Evolutionary conservation across 1,140 invertebrate genomes (phyloP).

Genomic region (Schlechtendalia chinensis): DNA sequence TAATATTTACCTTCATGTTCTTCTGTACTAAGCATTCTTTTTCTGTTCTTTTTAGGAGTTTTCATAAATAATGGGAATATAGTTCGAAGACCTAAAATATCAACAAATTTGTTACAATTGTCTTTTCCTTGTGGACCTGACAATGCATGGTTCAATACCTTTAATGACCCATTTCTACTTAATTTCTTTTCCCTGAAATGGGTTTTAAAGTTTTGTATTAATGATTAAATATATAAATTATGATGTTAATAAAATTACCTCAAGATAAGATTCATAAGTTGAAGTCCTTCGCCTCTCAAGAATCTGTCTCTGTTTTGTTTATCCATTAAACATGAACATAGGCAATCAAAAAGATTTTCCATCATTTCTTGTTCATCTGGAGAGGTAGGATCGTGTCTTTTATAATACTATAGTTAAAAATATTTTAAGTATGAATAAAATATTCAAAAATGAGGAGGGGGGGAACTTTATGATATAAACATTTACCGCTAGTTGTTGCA

Average conservation of each 20-base stretch:
- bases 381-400: constrained; percentile 86
- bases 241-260: constrained; percentile 59
- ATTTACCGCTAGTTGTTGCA: constrained; percentile 90
- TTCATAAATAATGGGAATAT: constrained; percentile 99
- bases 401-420: constrained; percentile 72
- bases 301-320: constrained; percentile 87
- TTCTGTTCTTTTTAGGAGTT: constrained; percentile 85
- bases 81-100: constrained; percentile 92
- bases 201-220: background rate
- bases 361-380: constrained; percentile 96
- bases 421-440: background rate
- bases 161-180: constrained; percentile 92
- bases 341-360: constrained; percentile 96
- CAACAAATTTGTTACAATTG: constrained; percentile 98
- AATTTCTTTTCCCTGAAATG: constrained; percentile 87
- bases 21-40: constrained; percentile 80
- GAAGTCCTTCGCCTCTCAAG: constrained; percentile 89
- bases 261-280: constrained; percentile 96
- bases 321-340: constrained; percentile 91
- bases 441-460: constrained; percentile 5
- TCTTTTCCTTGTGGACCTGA: constrained; percentile 88
- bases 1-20: constrained; percentile 79
- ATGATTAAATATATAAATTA: constrained; percentile 7
- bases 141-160: constrained; percentile 95
- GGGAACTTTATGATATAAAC: constrained; percentile 32